Base-by-base conservation (phyloP, 2,113 vertebrate species). In the Callipepla squamata region DNA sequence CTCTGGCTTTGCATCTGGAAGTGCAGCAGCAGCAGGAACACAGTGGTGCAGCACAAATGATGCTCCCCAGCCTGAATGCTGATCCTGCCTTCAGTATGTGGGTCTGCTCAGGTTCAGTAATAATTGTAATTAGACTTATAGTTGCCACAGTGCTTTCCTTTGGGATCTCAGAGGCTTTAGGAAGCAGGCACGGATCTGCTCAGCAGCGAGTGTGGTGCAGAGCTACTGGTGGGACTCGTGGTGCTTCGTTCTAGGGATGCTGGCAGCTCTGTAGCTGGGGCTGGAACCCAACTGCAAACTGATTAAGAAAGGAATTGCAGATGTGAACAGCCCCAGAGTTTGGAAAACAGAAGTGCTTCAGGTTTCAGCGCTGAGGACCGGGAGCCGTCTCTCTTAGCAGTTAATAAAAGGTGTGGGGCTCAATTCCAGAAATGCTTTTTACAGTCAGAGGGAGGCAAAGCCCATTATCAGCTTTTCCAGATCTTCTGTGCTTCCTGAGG, bases 361-460 rank as follows among this genome's bases (percentile, higher is more conserved):
- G 57, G 44, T 86, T 84, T 74, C 89, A 87, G 65, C 1, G 0
- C 77, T 34, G 3, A 10, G 57, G 47, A 68, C 48, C 48, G 8
- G 7, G 82, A 90, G 45, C 87, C 38, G 1, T 80, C 50, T 44
- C 81, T 89, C 67, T 74, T 83, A 70, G 55, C 75, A 74, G 72
- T 4, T 70, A 70, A 47, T 91, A 80, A 93, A 90, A 96, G 82
- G 42, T 69, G 75, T 62, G 87, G 59, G 90, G 76, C 94, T 92
- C 42, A 45, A 45, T 69, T 93, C 90, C 93, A 96, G 80, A 94
- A 95, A 66, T 6, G 85, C 90, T 95, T 91, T 95, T 87, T 94
- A 19, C 30, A 21, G 65, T 80, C 94, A 76, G 87, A 95, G 76
- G 89, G 84, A 91, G 68, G 55, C 68, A 42, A 2, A 40, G 84